Evolutionary conservation across 2,797 vertebrate species (phyloP), one percentile per base, ranked within the genome.

Genomic region (Basileuterus tristriatus): DNA sequence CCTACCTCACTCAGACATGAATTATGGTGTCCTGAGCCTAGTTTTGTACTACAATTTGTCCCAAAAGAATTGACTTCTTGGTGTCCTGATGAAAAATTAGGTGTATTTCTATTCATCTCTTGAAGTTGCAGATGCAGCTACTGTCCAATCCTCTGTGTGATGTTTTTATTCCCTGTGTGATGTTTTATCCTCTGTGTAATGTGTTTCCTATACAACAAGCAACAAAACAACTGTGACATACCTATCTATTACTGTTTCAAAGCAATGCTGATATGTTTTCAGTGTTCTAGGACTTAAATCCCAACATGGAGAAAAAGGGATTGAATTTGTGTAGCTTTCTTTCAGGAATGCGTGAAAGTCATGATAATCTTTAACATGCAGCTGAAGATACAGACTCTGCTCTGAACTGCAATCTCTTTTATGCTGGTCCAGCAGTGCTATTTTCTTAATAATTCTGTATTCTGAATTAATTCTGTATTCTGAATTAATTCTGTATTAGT

Each of bases 281-380:
- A 0, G 0, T 34, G 26, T 58, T 67, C 12, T 34, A 50, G 58
- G 41, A 18, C 11, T 72, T 79, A 53, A 37, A 59, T 71, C 37
- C 10, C 39, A 64, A 7, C 11, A 16, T 11, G 15, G 36, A 80
- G 30, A 32, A 77, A 43, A 65, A 37, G 15, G 26, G n/a, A 8
- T 81, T 62, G 8, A 64, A 37, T 82, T 46, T 47, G 11, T 86
- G 6, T 7, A 29, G 8, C 6, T 84, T 80, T 81, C 36, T 55
- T 52, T 49, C 26, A 49, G 32, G 34, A 83, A 30, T 19, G 22
- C 6, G 12, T 9, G 11, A 59, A 29, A 59, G 32, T n/a, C 9
- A 1, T 5, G 3, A 20, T 10, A 13, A 6, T 71, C 58, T 55
- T 27, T 63, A 32, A 53, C 1, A 0, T 6, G 34, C 7, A 32